A percentile compares a stretch with the other conserved stretches of the same genome.
phyloP scores from a whole-genome alignment of 23 tunicate species.

The Ascidia mentula region DNA sequence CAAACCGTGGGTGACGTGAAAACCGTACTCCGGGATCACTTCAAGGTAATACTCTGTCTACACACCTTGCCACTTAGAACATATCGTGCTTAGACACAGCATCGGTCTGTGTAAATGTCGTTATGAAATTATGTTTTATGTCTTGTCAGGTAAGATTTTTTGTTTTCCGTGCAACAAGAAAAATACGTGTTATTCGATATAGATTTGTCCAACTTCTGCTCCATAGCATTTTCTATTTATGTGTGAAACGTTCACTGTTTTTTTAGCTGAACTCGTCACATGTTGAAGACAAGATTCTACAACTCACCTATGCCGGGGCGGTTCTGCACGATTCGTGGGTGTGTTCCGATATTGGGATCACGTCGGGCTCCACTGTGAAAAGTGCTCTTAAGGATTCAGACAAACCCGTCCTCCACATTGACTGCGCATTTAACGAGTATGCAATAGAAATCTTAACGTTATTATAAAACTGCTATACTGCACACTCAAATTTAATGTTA shows the following conservation, averaged over 20 bases:
- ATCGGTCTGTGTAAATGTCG: too few species aligned
- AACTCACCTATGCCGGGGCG: slow-evolving; percentile 77
- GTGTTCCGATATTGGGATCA: slow-evolving; percentile 76
- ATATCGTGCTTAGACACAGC: too few species aligned
- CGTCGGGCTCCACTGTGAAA: slow-evolving; percentile 74
- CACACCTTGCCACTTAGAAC: too few species aligned
- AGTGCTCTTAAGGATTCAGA: slow-evolving; percentile 75
- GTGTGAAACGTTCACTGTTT: not conserved
- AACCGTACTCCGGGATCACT: slow-evolving; percentile 64
- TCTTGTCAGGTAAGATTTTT: too few species aligned
- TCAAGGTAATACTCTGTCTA: too few species aligned
- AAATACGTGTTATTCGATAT: too few species aligned
- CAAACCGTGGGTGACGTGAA: slow-evolving; percentile 84
- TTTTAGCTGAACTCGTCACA: slow-evolving; percentile 77
- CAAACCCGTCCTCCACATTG: slow-evolving; percentile 72
- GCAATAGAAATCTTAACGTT: too few species aligned
- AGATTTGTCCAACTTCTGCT: too few species aligned
- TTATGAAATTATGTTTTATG: too few species aligned
- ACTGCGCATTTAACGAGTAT: slow-evolving; percentile 76
- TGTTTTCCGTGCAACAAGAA: too few species aligned
- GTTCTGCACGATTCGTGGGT: slow-evolving; percentile 71
- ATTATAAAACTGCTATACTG: too few species aligned
- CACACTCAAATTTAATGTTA: too few species aligned
- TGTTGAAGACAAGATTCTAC: slow-evolving; percentile 76
- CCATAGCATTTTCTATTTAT: not conserved